These are phyloP conservation scores for Tachysurus vachellii DNA, from an alignment of 2,113 vertebrate species.

Conservation along the genomic window DNA sequence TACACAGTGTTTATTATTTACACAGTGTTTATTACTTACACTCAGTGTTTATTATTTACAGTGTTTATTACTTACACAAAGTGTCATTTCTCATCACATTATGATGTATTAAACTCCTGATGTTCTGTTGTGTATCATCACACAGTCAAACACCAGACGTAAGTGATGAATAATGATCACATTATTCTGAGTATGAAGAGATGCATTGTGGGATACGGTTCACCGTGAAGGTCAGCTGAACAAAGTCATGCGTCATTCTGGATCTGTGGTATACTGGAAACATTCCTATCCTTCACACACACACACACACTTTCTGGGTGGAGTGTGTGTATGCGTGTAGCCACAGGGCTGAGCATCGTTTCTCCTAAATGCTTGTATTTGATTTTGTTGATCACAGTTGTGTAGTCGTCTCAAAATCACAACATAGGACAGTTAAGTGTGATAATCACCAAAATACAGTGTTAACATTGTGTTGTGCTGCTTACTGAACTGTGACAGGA, in stretches of 20 bases:
- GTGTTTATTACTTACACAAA: background rate
- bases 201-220: background rate
- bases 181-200: background rate
- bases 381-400: background rate
- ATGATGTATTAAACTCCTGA: background rate
- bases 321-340: background rate
- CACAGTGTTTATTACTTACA: too few relatives aligned
- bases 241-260: background rate
- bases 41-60: too few relatives aligned
- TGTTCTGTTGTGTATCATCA: background rate
- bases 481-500: background rate
- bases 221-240: background rate
- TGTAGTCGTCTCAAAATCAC: background rate
- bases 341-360: background rate
- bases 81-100: background rate
- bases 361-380: background rate
- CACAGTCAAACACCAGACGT: background rate
- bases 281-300: background rate
- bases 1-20: too few relatives aligned
- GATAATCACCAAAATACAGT: too few relatives aligned
- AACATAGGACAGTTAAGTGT: background rate
- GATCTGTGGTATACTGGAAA: background rate
- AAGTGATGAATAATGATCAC: background rate
- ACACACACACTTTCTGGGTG: too few relatives aligned
- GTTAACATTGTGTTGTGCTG: too few relatives aligned